Percentiles rank a stretch among this genome's conserved stretches.
Evolutionary conservation across 2,888 invertebrate species (phyloP).

Genomic region (Drosophila sordidapex): DNA sequence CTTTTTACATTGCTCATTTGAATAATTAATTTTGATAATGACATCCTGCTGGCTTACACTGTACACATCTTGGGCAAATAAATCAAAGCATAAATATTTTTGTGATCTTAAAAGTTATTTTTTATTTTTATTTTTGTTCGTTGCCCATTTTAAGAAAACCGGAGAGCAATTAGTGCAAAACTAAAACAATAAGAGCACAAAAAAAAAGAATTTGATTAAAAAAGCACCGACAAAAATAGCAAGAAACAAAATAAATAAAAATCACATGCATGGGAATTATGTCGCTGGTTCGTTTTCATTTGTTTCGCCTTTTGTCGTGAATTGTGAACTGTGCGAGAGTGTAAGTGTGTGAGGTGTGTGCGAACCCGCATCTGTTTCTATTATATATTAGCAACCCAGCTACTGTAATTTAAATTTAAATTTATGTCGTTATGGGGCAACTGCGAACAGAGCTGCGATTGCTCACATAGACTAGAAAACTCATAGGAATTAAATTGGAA

Average conservation of each 20-base stretch:
- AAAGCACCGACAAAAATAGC: constrained; percentile 34
- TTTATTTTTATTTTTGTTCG: constrained; percentile 11
- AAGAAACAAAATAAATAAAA: constrained; percentile 40
- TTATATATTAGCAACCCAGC: constrained; percentile 41
- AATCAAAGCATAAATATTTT: constrained; percentile 65
- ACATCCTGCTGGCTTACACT: not conserved
- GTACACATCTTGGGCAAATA: constrained; percentile 51
- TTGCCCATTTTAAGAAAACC: constrained; percentile 41
- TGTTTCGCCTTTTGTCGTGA: constrained; percentile 54
- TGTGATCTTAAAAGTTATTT: constrained; percentile 35
- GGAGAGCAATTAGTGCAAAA: constrained; percentile 67
- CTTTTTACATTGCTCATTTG: not conserved
- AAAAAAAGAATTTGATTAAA: constrained; percentile 37
- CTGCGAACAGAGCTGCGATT: constrained; percentile 14
- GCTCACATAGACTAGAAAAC: constrained; percentile 19
- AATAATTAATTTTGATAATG: not conserved
- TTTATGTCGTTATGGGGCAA: constrained; percentile 49
- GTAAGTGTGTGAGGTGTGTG: constrained; percentile 44
- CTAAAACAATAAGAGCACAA: constrained; percentile 71
- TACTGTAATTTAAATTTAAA: constrained; percentile 46
- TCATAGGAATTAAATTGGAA: not conserved
- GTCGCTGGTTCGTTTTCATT: constrained; percentile 56
- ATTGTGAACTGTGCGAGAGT: constrained; percentile 37
- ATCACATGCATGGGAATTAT: constrained; percentile 68
- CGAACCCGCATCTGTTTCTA: constrained; percentile 41